Base-by-base conservation (phyloP, 1,140 invertebrate species). In the Anthonomus grandis region DNA sequence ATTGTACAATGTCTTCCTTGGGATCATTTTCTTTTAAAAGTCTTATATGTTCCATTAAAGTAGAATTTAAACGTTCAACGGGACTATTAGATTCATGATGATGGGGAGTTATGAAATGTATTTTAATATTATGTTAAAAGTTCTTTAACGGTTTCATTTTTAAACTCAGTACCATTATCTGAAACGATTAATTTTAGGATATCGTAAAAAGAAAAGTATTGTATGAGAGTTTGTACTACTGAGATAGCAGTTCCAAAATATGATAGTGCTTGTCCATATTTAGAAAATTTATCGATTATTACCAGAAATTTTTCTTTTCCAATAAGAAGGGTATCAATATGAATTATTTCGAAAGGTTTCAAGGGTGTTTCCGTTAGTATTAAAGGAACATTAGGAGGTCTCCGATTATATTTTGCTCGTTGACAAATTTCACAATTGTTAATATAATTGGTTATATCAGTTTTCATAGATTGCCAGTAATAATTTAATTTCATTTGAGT, bases 31-130 rank as follows among this genome's bases (percentile, higher is more conserved):
- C 44, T 48, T 62, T 57, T 31, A 68, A 60, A n/a, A 72, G 61
- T 56, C 62, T 58, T 13, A 70, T 63, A 23, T 69, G 65, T 59
- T 71, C 64, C 1, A 59, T 63, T 37, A 64, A n/a, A 4, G 56
- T 64, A 10, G 49, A 57, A 50, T 60, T 56, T 27, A 64, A 53
- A 22, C 59, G 47, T 63, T 71, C 66, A n/a, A 71, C 58, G 12
- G 64, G 53, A 15, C 64, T 63, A 46, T 73, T 70, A 12, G 68
- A 71, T 53, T 71, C 66, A 2, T 60, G 70, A 37, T 71, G 68
- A 23, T 68, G 60, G 37, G 69, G 52, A 61, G 69, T 56, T 65
- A 64, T 72, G 53, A 69, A 72, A 46, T 72, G 66, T 17, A 71
- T 66, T 8, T 63, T 36, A 22, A 71, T 67, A 27, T 67, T 66